phyloP scores from a whole-genome alignment of 2,797 vertebrate species.

The Threskiornis aethiopicus region DNA sequence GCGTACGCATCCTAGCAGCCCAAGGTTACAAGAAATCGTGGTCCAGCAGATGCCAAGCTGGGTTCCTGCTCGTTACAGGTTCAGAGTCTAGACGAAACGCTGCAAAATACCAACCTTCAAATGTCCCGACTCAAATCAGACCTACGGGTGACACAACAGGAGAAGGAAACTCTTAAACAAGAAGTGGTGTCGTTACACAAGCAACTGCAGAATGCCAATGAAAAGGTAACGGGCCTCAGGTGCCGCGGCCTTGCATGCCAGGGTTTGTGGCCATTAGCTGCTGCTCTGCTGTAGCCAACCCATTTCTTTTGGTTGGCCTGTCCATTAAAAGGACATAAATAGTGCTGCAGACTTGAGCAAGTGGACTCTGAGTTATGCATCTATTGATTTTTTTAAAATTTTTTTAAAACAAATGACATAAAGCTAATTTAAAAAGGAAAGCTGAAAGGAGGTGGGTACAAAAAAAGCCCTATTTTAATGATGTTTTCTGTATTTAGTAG shows the following conservation, averaged over 20 bases:
- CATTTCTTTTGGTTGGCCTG: neutral
- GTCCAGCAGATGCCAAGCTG: neutral
- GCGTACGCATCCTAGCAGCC: no score
- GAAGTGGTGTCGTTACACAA: conserved; percentile 83
- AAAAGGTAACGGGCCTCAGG: conserved; percentile 76
- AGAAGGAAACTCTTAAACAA: conserved; percentile 85
- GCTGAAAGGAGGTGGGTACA: neutral
- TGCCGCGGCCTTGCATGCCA: neutral
- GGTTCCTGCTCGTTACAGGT: conserved; percentile 65
- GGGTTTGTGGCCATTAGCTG: neutral
- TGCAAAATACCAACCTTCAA: conserved; percentile 82
- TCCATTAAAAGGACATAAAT: neutral
- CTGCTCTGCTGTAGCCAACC: neutral
- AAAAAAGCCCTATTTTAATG: neutral
- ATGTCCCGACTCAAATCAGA: conserved; percentile 81
- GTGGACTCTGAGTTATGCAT: neutral
- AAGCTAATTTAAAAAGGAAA: neutral
- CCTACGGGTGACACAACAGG: conserved; percentile 80
- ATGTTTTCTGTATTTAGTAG: neutral
- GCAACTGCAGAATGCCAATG: conserved; percentile 80
- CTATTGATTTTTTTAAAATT: neutral
- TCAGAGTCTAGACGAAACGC: conserved; percentile 78
- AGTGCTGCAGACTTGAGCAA: neutral
- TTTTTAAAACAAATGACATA: neutral
- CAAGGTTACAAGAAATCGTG: neutral